phyloP scores from a whole-genome alignment of 2,888 invertebrate species.

The Rhopalosiphum nymphaeae region DNA sequence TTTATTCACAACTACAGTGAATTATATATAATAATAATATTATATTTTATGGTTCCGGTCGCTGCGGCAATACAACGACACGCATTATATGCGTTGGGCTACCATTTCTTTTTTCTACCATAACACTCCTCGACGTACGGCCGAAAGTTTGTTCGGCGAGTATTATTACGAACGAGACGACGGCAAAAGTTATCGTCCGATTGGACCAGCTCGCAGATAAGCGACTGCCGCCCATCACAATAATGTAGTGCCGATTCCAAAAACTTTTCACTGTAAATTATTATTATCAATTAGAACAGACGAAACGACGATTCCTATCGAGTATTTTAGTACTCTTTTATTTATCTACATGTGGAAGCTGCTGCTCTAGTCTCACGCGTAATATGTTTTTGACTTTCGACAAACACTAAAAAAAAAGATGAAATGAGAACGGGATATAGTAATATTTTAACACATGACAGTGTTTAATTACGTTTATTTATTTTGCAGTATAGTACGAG shows the following conservation, averaged over 20 bases:
- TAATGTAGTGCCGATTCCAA: neutral
- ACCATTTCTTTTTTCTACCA: neutral
- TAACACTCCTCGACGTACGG: neutral
- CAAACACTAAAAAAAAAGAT: neutral
- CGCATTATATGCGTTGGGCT: neutral
- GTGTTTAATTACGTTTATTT: neutral
- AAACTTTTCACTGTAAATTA: neutral
- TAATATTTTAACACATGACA: neutral
- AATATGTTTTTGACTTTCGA: neutral
- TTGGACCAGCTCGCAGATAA: conserved; percentile 27
- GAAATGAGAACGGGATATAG: neutral
- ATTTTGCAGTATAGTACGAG: neutral
- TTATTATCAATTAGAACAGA: neutral
- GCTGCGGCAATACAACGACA: neutral
- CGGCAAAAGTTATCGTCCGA: neutral
- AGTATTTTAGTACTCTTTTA: neutral
- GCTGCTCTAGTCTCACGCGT: neutral
- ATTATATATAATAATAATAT: neutral
- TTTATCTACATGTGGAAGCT: neutral
- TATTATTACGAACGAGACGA: neutral
- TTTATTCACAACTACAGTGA: conserved; percentile 23
- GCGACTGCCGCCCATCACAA: neutral
- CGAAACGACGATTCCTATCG: neutral
- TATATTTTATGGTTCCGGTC: neutral
- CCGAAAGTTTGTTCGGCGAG: neutral